Evolutionary conservation across 2,797 vertebrate species (phyloP).

Genomic region (Stomatorhinus walkeri): DNA sequence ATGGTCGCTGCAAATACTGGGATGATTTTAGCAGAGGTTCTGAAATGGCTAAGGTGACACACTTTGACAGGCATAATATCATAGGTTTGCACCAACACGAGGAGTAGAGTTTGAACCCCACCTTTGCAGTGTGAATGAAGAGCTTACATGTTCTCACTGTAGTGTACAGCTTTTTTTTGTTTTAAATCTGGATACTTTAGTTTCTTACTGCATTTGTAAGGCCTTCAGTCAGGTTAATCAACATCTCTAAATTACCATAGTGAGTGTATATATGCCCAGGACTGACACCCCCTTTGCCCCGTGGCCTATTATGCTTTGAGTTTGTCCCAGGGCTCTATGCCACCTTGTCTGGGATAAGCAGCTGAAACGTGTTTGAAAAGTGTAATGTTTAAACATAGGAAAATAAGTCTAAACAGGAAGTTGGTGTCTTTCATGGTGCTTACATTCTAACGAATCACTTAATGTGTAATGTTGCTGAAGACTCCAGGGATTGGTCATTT

Average conservation of each 20-base stretch:
- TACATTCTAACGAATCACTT: neutral
- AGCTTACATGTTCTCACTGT: neutral
- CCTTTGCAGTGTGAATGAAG: neutral
- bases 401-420: neutral
- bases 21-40: too few relatives aligned
- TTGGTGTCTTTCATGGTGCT: neutral
- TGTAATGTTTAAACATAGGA: neutral
- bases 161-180: neutral
- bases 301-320: neutral
- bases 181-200: neutral
- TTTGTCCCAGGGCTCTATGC: neutral
- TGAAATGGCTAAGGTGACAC: too few relatives aligned
- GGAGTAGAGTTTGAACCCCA: neutral
- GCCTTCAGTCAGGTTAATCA: neutral
- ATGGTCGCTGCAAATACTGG: too few relatives aligned
- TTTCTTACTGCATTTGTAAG: neutral
- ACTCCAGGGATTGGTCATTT: neutral
- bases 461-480: neutral
- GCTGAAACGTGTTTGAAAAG: neutral
- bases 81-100: too few relatives aligned
- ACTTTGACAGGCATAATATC: too few relatives aligned
- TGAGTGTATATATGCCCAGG: neutral
- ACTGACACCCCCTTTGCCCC: neutral
- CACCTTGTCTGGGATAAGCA: neutral
- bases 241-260: neutral